These are phyloP conservation scores for Drosophila nigricruria DNA, from an alignment of 2,888 invertebrate genomes.

Conservation along the genomic window DNA sequence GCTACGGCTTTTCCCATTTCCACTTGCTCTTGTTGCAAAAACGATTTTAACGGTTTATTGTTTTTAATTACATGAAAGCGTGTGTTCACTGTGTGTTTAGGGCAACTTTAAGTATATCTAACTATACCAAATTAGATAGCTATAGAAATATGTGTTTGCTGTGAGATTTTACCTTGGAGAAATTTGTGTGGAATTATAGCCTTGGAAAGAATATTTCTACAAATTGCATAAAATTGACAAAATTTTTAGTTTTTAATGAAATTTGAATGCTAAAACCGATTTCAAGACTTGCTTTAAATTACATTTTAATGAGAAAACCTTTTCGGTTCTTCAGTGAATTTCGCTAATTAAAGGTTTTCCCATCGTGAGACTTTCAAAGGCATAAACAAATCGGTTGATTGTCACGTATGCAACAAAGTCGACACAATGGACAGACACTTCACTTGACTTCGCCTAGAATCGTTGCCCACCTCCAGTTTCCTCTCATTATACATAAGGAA, in stretches of 20 bases:
- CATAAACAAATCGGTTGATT: constrained; percentile 52
- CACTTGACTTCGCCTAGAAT: constrained; percentile 14
- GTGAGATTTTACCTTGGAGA: not conserved
- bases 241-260: no score
- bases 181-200: not conserved
- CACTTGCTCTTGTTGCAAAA: constrained; percentile 10
- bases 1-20: constrained; percentile 5
- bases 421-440: constrained; percentile 33
- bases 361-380: not conserved
- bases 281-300: no score
- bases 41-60: constrained; percentile 46
- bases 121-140: not conserved
- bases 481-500: constrained; percentile 28
- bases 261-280: no score
- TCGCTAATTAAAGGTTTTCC: constrained; percentile 24
- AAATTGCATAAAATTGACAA: not conserved
- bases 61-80: constrained; percentile 41
- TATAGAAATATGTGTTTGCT: not conserved
- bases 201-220: no score
- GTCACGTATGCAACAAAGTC: constrained; percentile 59
- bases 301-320: not conserved
- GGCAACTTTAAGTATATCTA: not conserved
- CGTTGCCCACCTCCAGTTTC: constrained; percentile 7
- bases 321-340: not conserved
- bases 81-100: constrained; percentile 22